Evolutionary conservation across 2,113 vertebrate genomes (phyloP).

Genomic region (Marcusenius ussheri): DNA sequence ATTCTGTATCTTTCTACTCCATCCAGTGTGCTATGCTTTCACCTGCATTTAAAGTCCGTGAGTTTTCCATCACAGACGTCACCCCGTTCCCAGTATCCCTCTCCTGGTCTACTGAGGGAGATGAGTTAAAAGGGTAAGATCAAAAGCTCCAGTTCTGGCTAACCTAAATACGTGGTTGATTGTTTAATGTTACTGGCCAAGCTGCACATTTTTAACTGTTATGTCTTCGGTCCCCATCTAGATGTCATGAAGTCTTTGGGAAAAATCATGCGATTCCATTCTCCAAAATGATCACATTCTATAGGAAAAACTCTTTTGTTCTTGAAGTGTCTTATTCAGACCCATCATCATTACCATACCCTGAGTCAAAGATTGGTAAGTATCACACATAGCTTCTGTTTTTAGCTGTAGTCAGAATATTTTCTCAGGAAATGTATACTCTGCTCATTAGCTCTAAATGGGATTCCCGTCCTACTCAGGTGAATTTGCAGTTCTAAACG

Average conservation of each 20-base stretch:
- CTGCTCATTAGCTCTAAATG: not conserved
- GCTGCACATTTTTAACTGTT: not conserved
- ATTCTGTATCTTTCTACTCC: not conserved
- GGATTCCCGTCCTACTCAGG: conserved; percentile 46
- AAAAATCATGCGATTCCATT: conserved; percentile 66
- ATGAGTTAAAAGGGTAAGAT: conserved; percentile 66
- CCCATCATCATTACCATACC: conserved; percentile 61
- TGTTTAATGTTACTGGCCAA: not conserved
- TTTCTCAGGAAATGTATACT: not conserved
- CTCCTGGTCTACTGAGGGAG: conserved; percentile 64
- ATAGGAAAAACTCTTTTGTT: conserved; percentile 66
- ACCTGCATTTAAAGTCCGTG: conserved; percentile 71
- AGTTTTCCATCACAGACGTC: conserved; percentile 70
- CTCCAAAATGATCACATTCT: conserved; percentile 71
- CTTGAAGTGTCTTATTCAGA: conserved; percentile 73
- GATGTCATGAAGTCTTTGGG: conserved; percentile 62
- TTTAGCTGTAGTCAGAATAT: not conserved
- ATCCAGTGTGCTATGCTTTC: conserved; percentile 71
- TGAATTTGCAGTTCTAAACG: conserved; percentile 67
- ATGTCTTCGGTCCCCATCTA: conserved; percentile 10
- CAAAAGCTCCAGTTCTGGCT: too few relatives aligned
- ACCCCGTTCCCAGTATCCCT: conserved; percentile 68
- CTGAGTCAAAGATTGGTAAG: conserved; percentile 72
- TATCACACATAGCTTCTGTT: not conserved
- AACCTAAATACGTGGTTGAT: not conserved